Evolutionary conservation across 2,113 vertebrate genomes (phyloP).

Genomic region (Salvelinus alpinus): DNA sequence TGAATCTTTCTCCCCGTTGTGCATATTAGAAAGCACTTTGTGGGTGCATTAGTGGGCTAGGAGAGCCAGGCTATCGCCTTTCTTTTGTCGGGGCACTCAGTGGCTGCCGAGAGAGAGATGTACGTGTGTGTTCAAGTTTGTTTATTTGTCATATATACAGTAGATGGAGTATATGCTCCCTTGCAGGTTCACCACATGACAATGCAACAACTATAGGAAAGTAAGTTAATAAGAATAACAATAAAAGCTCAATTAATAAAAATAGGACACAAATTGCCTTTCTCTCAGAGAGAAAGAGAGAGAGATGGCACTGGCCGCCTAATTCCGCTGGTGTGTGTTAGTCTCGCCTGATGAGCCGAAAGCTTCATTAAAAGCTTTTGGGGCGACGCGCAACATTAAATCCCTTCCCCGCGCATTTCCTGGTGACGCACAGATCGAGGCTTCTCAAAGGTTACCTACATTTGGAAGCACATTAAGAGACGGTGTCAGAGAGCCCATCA

Average conservation of each 20-base stretch:
- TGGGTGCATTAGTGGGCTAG: conserved; percentile 1
- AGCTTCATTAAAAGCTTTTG: neutral
- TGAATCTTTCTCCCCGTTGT: neutral
- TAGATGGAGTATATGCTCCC: too few species aligned
- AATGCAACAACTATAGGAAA: too few species aligned
- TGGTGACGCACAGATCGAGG: neutral
- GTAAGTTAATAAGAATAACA: too few species aligned
- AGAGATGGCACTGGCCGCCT: neutral
- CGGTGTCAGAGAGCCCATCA: neutral
- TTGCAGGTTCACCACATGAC: too few species aligned
- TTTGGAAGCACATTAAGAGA: neutral
- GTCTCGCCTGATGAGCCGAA: neutral
- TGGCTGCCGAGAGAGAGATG: neutral
- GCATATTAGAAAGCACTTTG: neutral
- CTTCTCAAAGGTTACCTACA: neutral
- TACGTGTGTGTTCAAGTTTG: too few species aligned
- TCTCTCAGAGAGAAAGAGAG: neutral
- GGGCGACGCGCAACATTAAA: neutral
- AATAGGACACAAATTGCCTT: too few species aligned
- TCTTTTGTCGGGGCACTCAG: neutral
- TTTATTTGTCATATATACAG: too few species aligned
- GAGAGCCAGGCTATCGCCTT: neutral
- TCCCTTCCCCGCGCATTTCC: neutral
- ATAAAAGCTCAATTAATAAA: too few species aligned
- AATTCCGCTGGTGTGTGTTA: neutral